Conservation (phyloP, 2,113 vertebrate species). For the Siniperca chuatsi region DNA sequence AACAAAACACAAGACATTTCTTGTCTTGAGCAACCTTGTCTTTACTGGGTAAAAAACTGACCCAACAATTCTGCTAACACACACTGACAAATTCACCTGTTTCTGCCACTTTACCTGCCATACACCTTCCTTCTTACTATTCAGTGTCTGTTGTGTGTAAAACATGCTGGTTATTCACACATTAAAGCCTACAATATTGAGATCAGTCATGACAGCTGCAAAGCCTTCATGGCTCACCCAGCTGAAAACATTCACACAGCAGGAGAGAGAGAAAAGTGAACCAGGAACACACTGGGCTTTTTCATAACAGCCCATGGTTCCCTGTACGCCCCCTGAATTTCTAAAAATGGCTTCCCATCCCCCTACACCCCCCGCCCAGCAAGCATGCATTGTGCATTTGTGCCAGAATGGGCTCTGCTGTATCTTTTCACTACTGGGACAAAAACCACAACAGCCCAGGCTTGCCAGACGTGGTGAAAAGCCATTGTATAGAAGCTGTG, state of each 20-base stretch:
- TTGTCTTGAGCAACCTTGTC: neutral
- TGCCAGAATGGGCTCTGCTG: conserved; percentile 58
- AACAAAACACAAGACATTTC: neutral
- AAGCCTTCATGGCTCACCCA: conserved; percentile 26
- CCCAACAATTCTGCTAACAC: neutral
- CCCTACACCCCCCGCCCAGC: conserved; percentile 31
- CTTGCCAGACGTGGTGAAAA: conserved; percentile 53
- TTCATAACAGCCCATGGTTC: conserved; percentile 70
- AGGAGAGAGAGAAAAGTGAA: conserved; percentile 53
- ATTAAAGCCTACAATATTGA: conserved; percentile 45
- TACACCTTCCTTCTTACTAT: neutral
- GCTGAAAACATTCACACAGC: conserved; percentile 55
- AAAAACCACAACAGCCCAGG: conserved; percentile 35
- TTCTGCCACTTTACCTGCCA: neutral
- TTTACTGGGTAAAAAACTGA: neutral
- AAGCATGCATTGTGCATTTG: conserved; percentile 46
- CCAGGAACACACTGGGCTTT: conserved; percentile 64
- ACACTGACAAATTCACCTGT: conserved; percentile 11
- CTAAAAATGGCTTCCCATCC: conserved; percentile 77
- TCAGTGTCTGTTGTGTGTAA: conserved; percentile 24
- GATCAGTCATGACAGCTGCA: conserved; percentile 50
- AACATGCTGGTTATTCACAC: conserved; percentile 43
- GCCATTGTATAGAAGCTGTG: conserved; percentile 20
- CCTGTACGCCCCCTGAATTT: conserved; percentile 77
- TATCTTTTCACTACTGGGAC: conserved; percentile 47